Evolutionary conservation across 2,888 invertebrate species (phyloP).

Genomic region (Drymonia ruficornis): DNA sequence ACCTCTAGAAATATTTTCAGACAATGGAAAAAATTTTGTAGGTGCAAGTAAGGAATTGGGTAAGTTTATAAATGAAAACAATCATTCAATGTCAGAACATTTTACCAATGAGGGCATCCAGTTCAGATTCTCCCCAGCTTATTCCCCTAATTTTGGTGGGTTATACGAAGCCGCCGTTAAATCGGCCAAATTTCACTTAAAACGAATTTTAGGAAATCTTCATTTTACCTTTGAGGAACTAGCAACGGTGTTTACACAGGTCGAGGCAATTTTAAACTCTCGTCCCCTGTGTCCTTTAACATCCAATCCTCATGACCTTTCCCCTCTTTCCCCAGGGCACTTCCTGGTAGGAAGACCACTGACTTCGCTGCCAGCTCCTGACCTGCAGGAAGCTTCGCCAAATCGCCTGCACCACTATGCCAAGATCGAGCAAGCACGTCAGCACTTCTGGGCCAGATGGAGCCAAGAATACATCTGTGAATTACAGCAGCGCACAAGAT

Average conservation of each 20-base stretch:
- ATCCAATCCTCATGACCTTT: slow-evolving; percentile 9
- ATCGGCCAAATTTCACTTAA: not conserved
- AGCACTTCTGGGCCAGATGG: slow-evolving; percentile 33
- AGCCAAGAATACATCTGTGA: slow-evolving; percentile 26
- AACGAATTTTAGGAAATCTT: slow-evolving; percentile 2
- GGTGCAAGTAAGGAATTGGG: not conserved
- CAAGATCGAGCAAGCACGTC: slow-evolving; percentile 22
- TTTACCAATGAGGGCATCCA: slow-evolving; percentile 3
- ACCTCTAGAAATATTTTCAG: slow-evolving; percentile 4
- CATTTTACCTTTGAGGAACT: slow-evolving; percentile 12
- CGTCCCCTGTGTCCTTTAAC: not conserved
- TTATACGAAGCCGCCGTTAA: slow-evolving; percentile 7
- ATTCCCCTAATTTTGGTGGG: slow-evolving; percentile 4
- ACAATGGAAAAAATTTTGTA: slow-evolving; percentile 6
- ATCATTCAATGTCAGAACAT: no score
- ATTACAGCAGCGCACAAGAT: slow-evolving; percentile 41
- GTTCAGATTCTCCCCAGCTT: slow-evolving; percentile 3
- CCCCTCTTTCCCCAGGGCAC: no score
- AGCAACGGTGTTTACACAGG: slow-evolving; percentile 7
- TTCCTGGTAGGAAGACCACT: slow-evolving; percentile 21
- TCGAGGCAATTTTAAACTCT: slow-evolving; percentile 4
- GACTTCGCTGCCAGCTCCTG: slow-evolving; percentile 9
- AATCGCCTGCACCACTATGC: slow-evolving; percentile 16
- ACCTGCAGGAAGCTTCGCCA: slow-evolving; percentile 7
- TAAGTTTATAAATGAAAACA: not conserved